These are phyloP conservation scores for Harpalus rufipes DNA, from an alignment of 2,888 invertebrate genomes.

Conservation along the genomic window DNA sequence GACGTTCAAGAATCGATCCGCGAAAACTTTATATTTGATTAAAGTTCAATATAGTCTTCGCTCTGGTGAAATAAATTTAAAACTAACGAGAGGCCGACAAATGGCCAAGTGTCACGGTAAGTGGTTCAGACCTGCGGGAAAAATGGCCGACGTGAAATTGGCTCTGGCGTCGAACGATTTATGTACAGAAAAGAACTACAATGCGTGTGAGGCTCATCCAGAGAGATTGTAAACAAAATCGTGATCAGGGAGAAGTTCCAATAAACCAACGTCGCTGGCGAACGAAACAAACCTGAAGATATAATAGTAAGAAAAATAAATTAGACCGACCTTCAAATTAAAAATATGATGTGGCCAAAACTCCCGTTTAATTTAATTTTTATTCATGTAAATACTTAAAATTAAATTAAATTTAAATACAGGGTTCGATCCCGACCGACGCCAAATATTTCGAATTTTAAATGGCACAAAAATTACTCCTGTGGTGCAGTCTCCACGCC, in stretches of 20 bases:
- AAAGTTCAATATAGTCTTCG: slow-evolving; percentile 15
- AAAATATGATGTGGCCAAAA: too few relatives aligned
- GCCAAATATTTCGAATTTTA: too few relatives aligned
- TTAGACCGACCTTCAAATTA: too few relatives aligned
- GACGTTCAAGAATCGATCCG: not conserved
- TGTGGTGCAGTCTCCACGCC: too few relatives aligned
- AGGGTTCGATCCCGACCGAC: too few relatives aligned
- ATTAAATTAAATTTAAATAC: too few relatives aligned
- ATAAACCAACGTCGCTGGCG: not conserved
- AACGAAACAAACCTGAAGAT: too few relatives aligned
- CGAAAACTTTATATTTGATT: not conserved
- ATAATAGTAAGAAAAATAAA: too few relatives aligned
- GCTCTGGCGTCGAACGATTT: slow-evolving; percentile 44
- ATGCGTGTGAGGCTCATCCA: not conserved
- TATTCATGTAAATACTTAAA: too few relatives aligned
- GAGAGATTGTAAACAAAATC: not conserved
- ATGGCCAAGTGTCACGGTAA: slow-evolving; percentile 42
- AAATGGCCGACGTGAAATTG: slow-evolving; percentile 52
- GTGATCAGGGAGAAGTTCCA: not conserved
- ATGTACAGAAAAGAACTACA: slow-evolving; percentile 12
- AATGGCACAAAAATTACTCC: too few relatives aligned
- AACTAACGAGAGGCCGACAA: slow-evolving; percentile 40
- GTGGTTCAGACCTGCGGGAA: slow-evolving; percentile 19
- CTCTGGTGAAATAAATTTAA: slow-evolving; percentile 27
- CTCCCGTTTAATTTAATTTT: too few relatives aligned